Percentiles rank a stretch among this genome's conserved stretches.
Evolutionary conservation across 2,113 vertebrate species (phyloP).

Genomic region (Serinus canaria): DNA sequence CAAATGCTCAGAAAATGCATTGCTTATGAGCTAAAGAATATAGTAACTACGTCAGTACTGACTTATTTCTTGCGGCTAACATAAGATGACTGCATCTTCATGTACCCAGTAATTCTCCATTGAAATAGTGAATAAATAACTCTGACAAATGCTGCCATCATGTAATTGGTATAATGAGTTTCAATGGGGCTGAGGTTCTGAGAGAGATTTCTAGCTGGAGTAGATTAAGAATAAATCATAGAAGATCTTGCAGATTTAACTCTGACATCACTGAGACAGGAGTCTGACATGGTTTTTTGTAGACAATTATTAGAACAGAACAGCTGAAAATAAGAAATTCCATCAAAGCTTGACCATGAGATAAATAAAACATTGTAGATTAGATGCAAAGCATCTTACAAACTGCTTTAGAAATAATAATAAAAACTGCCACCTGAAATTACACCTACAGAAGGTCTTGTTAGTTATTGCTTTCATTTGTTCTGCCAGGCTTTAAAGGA

Average conservation of each 20-base stretch:
- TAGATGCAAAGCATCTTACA: neutral
- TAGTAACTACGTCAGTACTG: neutral
- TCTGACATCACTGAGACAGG: neutral
- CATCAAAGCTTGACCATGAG: neutral
- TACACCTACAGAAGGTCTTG: neutral
- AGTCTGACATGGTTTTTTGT: neutral
- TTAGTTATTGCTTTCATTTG: conserved; percentile 12
- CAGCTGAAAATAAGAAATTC: neutral
- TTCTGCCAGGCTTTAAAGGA: neutral
- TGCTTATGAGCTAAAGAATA: neutral
- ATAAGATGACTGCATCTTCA: neutral
- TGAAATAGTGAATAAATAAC: conserved; percentile 8
- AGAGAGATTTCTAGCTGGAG: neutral
- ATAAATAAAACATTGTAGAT: neutral
- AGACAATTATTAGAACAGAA: neutral
- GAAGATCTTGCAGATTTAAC: neutral
- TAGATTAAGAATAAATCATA: neutral
- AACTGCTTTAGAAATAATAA: neutral
- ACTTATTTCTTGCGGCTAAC: neutral
- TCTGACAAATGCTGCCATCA: conserved; percentile 20
- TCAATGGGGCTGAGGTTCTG: neutral
- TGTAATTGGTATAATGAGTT: conserved; percentile 25
- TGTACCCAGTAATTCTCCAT: neutral
- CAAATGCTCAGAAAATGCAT: neutral
- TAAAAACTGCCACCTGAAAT: neutral